These are phyloP conservation scores for Trichopria drosophilae DNA, from an alignment of 2,888 invertebrate genomes.

Conservation along the genomic window DNA sequence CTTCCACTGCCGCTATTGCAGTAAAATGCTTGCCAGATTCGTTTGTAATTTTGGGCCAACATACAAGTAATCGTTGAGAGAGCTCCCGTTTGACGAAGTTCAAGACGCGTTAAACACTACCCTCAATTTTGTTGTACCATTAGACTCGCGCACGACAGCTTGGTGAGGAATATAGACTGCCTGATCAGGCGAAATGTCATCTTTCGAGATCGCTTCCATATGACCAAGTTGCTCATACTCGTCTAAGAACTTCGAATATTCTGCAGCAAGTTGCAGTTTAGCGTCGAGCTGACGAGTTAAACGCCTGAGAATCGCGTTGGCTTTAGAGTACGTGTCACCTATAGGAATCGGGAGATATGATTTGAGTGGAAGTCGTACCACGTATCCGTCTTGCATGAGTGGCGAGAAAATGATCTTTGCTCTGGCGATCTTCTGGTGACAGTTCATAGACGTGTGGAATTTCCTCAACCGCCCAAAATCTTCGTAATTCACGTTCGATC, in stretches of 20 bases:
- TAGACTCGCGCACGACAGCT: not conserved
- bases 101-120: conserved; percentile 28
- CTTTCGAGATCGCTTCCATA: not conserved
- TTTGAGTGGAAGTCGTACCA: conserved; percentile 7
- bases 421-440: conserved; percentile 10
- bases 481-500: not conserved
- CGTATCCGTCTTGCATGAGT: conserved; percentile 18
- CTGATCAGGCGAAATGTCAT: not conserved
- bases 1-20: conserved; percentile 4
- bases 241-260: not conserved
- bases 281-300: not conserved
- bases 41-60: conserved; percentile 19
- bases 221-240: conserved; percentile 1
- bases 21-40: conserved; percentile 10
- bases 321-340: not conserved
- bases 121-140: conserved; percentile 18
- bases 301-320: not conserved
- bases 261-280: no score
- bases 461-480: conserved; percentile 12
- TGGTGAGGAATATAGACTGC: conserved; percentile 15
- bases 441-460: not conserved
- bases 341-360: not conserved
- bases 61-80: conserved; percentile 19
- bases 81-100: conserved; percentile 1
- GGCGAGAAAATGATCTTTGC: conserved; percentile 35